Conservation (phyloP, 2,113 vertebrate genomes). For the Proterorhinus semilunaris region DNA sequence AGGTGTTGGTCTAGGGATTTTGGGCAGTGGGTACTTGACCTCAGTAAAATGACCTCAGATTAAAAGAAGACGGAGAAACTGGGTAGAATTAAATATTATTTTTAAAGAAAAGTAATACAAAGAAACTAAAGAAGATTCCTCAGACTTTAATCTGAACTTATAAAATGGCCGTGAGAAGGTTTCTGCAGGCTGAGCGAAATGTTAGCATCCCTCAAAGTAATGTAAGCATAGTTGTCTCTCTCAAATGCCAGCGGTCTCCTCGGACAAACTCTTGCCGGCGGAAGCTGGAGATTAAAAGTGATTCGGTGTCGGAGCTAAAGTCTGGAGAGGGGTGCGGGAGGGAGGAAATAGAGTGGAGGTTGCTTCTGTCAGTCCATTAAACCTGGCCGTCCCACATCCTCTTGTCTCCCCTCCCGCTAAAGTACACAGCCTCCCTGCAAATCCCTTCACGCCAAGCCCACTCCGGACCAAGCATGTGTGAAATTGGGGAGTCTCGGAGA, state of each 20-base stretch:
- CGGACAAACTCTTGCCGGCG: background rate
- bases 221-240: too few species aligned
- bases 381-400: slow-evolving; percentile 57
- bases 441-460: slow-evolving; percentile 96
- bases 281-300: background rate
- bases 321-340: background rate
- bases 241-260: background rate
- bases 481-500: slow-evolving; percentile 97
- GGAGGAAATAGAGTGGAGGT: slow-evolving; percentile 78
- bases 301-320: background rate
- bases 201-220: too few species aligned
- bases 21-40: too few species aligned
- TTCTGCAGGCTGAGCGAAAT: too few species aligned
- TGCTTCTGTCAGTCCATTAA: slow-evolving; percentile 57
- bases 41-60: too few species aligned
- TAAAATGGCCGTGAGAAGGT: too few species aligned
- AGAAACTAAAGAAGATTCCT: too few species aligned
- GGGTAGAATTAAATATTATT: too few species aligned
- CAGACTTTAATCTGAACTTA: too few species aligned
- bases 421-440: slow-evolving; percentile 72
- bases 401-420: slow-evolving; percentile 74
- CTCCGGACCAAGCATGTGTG: slow-evolving; percentile 98
- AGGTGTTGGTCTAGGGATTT: too few species aligned
- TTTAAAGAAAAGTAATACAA: too few species aligned
- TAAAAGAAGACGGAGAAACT: too few species aligned